Evolutionary conservation across 2,113 vertebrate species (phyloP).

Genomic region (Callipepla californica): DNA sequence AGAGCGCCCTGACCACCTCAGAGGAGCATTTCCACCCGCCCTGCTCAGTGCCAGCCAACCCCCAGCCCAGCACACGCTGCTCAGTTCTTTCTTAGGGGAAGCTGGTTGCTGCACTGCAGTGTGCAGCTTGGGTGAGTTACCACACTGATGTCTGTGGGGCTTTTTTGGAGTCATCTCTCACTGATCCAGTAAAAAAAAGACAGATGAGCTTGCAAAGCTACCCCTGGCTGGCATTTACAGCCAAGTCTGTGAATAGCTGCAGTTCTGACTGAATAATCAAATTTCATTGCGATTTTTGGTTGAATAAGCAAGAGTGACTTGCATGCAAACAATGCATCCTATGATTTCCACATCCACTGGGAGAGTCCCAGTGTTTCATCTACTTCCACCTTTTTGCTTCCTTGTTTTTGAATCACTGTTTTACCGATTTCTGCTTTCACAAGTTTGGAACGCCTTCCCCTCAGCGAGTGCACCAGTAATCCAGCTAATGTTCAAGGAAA

Average conservation of each 20-base stretch:
- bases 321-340: not conserved
- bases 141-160: not conserved
- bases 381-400: not conserved
- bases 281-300: conserved; percentile 52
- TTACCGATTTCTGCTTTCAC: not conserved
- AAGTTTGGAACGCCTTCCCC: not conserved
- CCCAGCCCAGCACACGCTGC: not conserved
- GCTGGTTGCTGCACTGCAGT: not conserved
- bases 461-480: not conserved
- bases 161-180: conserved; percentile 4
- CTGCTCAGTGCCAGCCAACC: not conserved
- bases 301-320: conserved; percentile 50
- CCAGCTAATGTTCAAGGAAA: not conserved
- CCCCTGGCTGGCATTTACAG: conserved; percentile 10
- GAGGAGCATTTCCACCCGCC: not conserved
- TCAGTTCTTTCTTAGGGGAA: not conserved
- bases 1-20: no score
- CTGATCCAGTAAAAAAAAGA: not conserved
- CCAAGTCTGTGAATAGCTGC: conserved; percentile 25
- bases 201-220: conserved; percentile 25
- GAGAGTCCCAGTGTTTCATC: not conserved
- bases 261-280: conserved; percentile 35
- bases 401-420: not conserved
- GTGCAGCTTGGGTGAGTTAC: not conserved
- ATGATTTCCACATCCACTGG: not conserved